Base-by-base conservation (phyloP, 2,113 vertebrate genomes). In the Gobius niger region DNA sequence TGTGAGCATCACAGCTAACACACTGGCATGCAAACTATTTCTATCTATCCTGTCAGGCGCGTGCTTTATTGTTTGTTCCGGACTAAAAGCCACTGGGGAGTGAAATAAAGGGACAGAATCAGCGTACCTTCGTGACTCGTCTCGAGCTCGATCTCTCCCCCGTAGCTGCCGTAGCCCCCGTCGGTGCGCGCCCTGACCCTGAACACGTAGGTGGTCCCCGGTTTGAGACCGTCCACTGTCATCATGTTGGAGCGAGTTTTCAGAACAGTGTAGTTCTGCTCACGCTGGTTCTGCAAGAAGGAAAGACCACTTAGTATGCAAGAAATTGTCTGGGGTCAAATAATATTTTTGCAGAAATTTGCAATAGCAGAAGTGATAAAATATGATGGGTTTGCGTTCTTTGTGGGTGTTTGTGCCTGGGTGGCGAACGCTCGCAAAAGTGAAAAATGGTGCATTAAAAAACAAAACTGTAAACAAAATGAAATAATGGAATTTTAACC, bases 191-290 rank as follows among this genome's bases (percentile, higher is more conserved):
- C 94, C 67, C 93, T 85, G 47, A 94, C 94, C 82, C 92, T 85
- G 85, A 94, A 94, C 70, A 94, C 90, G 1, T 94, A 94, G 18
- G 91, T 93, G 73, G 93, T 94, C 44, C 93, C 93, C 0, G 92
- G 93, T 78, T 94, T 94, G 11, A 94, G 84, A 8, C 94, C 94
- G 4, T 93, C 93, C 69, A 94, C 92, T 0, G 93, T 94, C 94
- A 94, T 94, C 86, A 91, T 91, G 82, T 92, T 93, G 47, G 91
- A 93, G 72, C 90, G 91, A 9, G 94, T 94, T 88, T 93, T 94
- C 86, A 94, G 59, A 18, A 94, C 92, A 0, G 93, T 94, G 85
- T 94, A 94, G 87, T 94, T 94, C 83, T 94, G 94, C 68, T 94
- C 93, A 47, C 90, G 88, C 85, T 94, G 94, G 84, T 94, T 94